Evolutionary conservation across 1,140 invertebrate genomes (phyloP), one percentile per base, ranked within the genome.

Genomic region (Heterodera carotae): DNA sequence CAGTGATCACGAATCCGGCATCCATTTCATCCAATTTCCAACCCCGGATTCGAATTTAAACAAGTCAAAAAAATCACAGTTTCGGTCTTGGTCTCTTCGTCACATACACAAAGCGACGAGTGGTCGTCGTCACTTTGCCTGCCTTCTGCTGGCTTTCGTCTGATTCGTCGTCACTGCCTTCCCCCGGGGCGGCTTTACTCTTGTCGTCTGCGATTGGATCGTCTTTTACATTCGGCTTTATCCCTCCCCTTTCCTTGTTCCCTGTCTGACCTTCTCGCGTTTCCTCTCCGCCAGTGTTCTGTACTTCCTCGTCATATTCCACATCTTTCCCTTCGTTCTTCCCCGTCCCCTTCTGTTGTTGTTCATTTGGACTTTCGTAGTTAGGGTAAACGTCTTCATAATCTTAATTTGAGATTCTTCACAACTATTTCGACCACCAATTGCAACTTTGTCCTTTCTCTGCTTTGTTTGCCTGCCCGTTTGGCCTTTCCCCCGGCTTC

Each of bases 311-410:
- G 27, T 75, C 73, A 36, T 60, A 64, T 39, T 34, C 15, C 31
- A 22, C 25, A 27, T 29, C 33, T 75, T 76, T 78, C n/a, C 59
- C 68, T 43, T 18, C 36, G 22, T 75, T 76, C 31, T 73, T 67
- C 34, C 25, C 72, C 67, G 4, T 36, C n/a, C n/a, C n/a, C 48
- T 31, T 22, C 43, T 59, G n/a, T 34, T 71, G 43, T n/a, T 25
- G 18, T 60, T 75, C 75, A 7, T 67, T 59, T 6, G 62, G 62
- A 66, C 62, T 66, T 34, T 78, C 76, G 53, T 78, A 78, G 5
- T 79, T 78, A 4, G 76, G 76, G 66, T 78, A 78, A 78, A 78
- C 79, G 67, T 78, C 76, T 18, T 78, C 76, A 22, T 78, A 81
- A 12, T 66, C 62, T 66, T 53, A 53, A 53, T 53, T 53, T 53